Evolutionary conservation across 2,888 invertebrate species (phyloP).

Genomic region (Crocallis elinguaria): DNA sequence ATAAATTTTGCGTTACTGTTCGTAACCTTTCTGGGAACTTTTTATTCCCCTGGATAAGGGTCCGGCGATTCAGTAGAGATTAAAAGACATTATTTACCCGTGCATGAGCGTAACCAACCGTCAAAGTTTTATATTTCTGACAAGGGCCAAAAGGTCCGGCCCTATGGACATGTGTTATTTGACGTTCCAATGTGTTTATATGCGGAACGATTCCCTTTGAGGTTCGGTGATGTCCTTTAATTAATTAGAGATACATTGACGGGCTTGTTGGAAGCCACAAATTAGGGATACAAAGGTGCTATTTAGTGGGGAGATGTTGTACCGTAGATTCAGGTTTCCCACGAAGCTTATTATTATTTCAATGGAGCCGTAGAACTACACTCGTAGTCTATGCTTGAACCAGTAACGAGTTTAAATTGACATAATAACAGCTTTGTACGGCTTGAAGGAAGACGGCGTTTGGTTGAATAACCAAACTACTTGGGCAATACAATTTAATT

Average conservation of each 20-base stretch:
- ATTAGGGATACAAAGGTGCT: slow-evolving; percentile 21
- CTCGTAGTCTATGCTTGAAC: background rate
- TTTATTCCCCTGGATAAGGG: slow-evolving; percentile 69
- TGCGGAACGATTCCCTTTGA: slow-evolving; percentile 46
- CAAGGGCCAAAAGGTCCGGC: slow-evolving; percentile 63
- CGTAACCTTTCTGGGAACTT: slow-evolving; percentile 65
- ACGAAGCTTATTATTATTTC: slow-evolving; percentile 1
- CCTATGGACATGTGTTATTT: slow-evolving; percentile 56
- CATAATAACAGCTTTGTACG: background rate
- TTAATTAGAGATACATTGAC: slow-evolving; percentile 32
- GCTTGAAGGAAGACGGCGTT: background rate
- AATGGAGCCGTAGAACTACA: background rate
- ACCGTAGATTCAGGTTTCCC: background rate
- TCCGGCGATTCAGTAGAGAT: slow-evolving; percentile 68
- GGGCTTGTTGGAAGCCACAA: slow-evolving; percentile 21
- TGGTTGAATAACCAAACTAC: too few species aligned
- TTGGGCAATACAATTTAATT: too few species aligned
- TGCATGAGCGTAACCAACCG: slow-evolving; percentile 65
- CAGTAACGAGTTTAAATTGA: background rate
- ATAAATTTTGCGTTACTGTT: slow-evolving; percentile 67
- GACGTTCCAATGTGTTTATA: slow-evolving; percentile 53
- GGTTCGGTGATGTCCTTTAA: slow-evolving; percentile 27
- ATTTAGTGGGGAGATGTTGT: slow-evolving; percentile 7
- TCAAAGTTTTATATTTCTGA: slow-evolving; percentile 77
- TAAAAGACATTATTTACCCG: slow-evolving; percentile 79